phyloP scores from a whole-genome alignment of 2,113 vertebrate genomes.

The Azemiops feae region DNA sequence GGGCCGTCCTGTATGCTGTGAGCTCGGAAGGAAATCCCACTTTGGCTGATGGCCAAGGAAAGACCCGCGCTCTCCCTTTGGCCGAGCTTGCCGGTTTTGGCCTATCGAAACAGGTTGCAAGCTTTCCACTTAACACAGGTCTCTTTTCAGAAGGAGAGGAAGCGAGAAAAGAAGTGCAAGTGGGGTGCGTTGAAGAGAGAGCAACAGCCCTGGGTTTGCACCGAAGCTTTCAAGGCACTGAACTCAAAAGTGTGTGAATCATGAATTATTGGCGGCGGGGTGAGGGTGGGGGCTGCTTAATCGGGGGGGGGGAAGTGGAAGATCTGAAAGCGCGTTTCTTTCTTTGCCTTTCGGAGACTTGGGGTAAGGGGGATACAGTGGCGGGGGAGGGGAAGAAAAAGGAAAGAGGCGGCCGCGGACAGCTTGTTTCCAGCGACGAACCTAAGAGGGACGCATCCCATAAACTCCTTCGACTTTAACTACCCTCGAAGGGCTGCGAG shows the following conservation, averaged over 20 bases:
- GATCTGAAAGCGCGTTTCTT: constrained; percentile 28
- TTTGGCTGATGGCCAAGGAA: neutral
- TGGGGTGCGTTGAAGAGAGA: neutral
- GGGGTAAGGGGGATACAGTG: neutral
- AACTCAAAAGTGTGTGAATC: neutral
- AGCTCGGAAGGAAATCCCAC: neutral
- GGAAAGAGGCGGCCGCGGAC: constrained; percentile 13
- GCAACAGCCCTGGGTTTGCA: neutral
- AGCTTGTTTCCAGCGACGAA: neutral
- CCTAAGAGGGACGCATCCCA: neutral
- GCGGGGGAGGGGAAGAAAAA: neutral
- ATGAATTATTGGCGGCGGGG: neutral
- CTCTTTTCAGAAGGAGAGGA: neutral
- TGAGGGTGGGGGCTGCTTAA: neutral
- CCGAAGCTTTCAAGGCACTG: neutral
- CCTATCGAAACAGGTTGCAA: neutral
- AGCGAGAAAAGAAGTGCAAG: neutral
- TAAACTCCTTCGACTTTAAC: neutral
- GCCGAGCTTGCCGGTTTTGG: neutral
- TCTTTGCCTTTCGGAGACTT: constrained; percentile 18
- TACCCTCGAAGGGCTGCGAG: neutral
- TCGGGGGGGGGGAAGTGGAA: neutral
- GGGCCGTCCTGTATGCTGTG: neutral
- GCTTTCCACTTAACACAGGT: neutral
- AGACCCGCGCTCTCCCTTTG: neutral